Percentiles rank a stretch among this genome's conserved stretches.
Conservation (phyloP, 2,888 invertebrate species). For the Drosophila robusta region DNA sequence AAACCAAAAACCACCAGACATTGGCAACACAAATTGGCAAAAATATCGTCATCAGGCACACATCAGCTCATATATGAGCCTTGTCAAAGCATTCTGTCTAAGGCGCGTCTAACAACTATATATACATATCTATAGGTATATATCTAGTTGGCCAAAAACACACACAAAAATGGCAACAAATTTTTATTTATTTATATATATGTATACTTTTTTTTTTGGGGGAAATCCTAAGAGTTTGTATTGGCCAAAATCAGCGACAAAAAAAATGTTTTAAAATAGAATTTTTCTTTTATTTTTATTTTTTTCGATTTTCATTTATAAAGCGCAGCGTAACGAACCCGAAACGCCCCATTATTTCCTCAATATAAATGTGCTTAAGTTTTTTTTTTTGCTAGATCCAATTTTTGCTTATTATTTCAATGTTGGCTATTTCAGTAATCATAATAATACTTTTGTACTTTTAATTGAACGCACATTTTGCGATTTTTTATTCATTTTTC, state of each 20-base stretch:
- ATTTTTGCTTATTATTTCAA: conserved; percentile 37
- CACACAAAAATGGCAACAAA: conserved; percentile 71
- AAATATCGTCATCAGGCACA: conserved; percentile 10
- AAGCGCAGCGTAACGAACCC: conserved; percentile 17
- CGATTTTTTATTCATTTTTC: conserved; percentile 39
- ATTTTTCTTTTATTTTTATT: conserved; percentile 3
- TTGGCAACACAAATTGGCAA: conserved; percentile 52
- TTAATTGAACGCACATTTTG: conserved; percentile 49
- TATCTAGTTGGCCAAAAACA: conserved; percentile 33
- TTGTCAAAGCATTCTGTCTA: conserved; percentile 66
- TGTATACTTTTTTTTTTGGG: conserved; percentile 34
- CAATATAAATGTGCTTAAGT: conserved; percentile 13
- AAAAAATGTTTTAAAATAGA: conserved; percentile 62
- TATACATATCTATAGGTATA: neutral
- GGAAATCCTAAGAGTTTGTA: conserved; percentile 66
- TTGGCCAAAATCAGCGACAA: conserved; percentile 66
- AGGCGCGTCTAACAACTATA: conserved; percentile 66
- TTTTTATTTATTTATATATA: conserved; percentile 22
- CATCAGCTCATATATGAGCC: conserved; percentile 51
- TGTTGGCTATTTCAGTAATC: conserved; percentile 47
- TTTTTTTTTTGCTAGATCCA: conserved; percentile 10
- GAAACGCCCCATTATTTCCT: conserved; percentile 19
- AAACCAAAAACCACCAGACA: conserved; percentile 66
- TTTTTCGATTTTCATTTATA: conserved; percentile 19
- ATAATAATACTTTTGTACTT: conserved; percentile 42